Evolutionary conservation across 2,113 vertebrate genomes (phyloP).

Genomic region (Benitochromis conjunctus): DNA sequence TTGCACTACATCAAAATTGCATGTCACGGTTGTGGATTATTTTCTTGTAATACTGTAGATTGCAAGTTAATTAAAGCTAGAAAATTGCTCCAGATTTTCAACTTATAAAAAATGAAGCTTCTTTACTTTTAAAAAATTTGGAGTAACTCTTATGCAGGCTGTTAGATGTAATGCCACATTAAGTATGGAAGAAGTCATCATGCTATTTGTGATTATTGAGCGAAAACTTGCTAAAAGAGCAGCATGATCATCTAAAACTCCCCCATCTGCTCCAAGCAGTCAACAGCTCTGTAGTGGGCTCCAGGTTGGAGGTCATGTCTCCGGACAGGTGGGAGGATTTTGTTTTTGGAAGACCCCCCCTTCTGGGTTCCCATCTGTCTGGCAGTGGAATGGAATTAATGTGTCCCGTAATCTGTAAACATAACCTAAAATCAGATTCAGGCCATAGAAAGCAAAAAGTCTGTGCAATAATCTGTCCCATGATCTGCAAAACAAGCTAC

Average conservation of each 20-base stretch:
- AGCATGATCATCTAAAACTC: background rate
- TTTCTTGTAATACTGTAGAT: background rate
- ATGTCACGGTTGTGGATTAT: background rate
- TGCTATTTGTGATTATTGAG: background rate
- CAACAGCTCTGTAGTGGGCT: constrained; percentile 23
- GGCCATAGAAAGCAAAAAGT: background rate
- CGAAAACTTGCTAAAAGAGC: background rate
- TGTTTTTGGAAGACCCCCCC: constrained; percentile 24
- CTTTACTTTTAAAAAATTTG: fast-evolving
- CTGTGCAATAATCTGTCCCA: background rate
- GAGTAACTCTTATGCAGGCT: background rate
- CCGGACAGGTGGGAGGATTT: background rate
- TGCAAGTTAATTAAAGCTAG: background rate
- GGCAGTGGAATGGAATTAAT: background rate
- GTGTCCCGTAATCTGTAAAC: background rate
- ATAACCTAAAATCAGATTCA: background rate
- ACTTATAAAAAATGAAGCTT: background rate
- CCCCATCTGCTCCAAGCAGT: constrained; percentile 4
- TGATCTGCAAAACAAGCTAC: background rate
- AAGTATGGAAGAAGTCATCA: background rate
- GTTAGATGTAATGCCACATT: background rate
- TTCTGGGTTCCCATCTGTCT: constrained; percentile 54
- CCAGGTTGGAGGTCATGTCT: constrained; percentile 42
- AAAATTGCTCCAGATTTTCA: background rate
- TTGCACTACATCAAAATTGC: too few species aligned